Evolutionary conservation across 2,888 invertebrate genomes (phyloP), one percentile per base, ranked within the genome.

Genomic region (Drosophila koepferae): DNA sequence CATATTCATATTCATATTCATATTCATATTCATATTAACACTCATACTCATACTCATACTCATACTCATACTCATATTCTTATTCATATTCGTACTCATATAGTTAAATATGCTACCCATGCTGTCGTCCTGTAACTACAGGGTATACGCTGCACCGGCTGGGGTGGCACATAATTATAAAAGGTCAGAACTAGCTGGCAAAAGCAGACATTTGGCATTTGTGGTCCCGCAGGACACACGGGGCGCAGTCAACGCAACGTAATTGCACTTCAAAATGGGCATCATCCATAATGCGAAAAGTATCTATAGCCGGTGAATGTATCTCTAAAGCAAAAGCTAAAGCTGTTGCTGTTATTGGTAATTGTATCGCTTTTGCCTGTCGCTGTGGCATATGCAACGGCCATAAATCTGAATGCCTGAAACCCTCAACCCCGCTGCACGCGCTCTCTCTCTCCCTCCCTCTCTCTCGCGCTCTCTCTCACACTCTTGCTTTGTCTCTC

Each of bases 171-270:
- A 34, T 66, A 66, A 76, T 82, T 76, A 89, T 72, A 80, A 83
- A 89, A 89, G 85, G 85, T 89, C 85, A 85, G 59, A 62, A 80
- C 43, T 56, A 28, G 66, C 61, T 56, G 58, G 66, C 75, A 82
- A 89, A 89, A 82, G 81, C 49, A 90, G 80, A 72, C 90, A 86
- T 90, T 86, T 86, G 86, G 87, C 85, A 72, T 73, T 83, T 86
- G 71, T 69, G 75, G 63, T 86, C 86, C 90, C 90, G 88, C 90
- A 86, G 90, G 90, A 86, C 74, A 40, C 51, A 41, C 58, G 55
- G 38, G 56, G 54, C 61, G 61, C 61, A 70, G 51, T 61, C 53
- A 49, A 65, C 49, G 59, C 59, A 58, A 36, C 58, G 63, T 74
- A 78, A 78, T 71, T 71, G 74, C 64, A 79, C 59, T 71, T 73